Evolutionary conservation across 2,888 invertebrate genomes (phyloP), one percentile per base, ranked within the genome.

Genomic region (Synergus itoensis): DNA sequence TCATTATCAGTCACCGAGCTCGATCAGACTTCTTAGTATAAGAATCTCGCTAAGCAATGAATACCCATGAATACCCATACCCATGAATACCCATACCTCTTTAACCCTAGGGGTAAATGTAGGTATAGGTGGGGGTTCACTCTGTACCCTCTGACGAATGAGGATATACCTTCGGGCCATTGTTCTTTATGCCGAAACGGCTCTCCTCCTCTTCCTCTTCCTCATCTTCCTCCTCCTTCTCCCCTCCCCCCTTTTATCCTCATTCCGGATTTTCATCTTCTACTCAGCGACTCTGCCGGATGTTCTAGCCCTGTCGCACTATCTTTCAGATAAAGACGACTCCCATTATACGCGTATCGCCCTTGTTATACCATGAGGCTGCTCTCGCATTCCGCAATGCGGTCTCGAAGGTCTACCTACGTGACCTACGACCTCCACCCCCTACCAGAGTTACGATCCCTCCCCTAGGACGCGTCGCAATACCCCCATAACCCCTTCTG

Each of bases 151-250:
- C 64, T 73, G 79, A 79, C 73, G 79, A 81, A 80, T 78, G 78
- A 80, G 79, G 80, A 77, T 76, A 80, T 64, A 80, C 77, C 81
- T 81, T 81, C 76, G 76, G 77, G 64, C 77, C 77, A 81, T 83
- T 83, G 81, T 83, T 83, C 83, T 79, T 81, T 80, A 69, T 78
- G 79, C 78, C 80, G 77, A 79, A 81, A 78, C 65, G 79, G 77
- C 80, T 83, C 79, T 80, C 76, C 77, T 80, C 80, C 75, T 67
- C 21, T 1, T 9, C 5, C 73, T 36, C n/a, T 53, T 69, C 1
- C 36, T 36, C 36, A 2, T 36, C 36, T 79, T 80, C 73, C 73
- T 80, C 80, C 62, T 67, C 21, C 76, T 76, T 80, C 80, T 65
- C 62, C 14, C 77, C 62, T 16, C 4, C 4, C 5, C 73, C 28